These are phyloP conservation scores for Petroica traversi DNA, from an alignment of 2,113 vertebrate genomes.

Conservation along the genomic window DNA sequence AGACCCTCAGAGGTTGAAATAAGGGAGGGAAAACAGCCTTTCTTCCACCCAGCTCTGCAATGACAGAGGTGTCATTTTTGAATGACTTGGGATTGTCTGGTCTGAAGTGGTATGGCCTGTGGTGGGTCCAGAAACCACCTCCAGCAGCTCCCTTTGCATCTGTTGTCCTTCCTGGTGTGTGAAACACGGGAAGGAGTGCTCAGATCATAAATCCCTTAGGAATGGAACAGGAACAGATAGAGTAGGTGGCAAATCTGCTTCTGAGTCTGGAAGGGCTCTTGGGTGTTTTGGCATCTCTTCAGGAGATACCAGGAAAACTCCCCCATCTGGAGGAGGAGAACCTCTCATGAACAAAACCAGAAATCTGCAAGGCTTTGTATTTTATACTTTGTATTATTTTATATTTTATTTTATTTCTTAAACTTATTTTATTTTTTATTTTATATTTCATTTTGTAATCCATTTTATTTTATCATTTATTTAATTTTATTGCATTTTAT, in stretches of 20 bases:
- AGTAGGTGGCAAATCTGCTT: conserved; percentile 31
- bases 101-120: not conserved
- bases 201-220: not conserved
- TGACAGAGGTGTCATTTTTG: not conserved
- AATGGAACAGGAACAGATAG: not conserved
- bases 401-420: not conserved
- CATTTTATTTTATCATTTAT: not conserved
- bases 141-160: not conserved
- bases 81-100: not conserved
- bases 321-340: not conserved
- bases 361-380: not conserved
- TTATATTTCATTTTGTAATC: not conserved
- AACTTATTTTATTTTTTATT: not conserved
- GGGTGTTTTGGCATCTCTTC: conserved; percentile 1
- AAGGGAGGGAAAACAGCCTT: not conserved
- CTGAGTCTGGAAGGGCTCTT: not conserved
- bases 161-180: not conserved
- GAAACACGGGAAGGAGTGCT: not conserved
- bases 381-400: not conserved
- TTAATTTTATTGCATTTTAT: not conserved
- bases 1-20: not conserved
- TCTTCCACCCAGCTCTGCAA: not conserved
- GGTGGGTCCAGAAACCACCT: not conserved
- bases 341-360: not conserved
- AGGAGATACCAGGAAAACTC: conserved; percentile 27